These are phyloP conservation scores for Epizoanthus scotinus DNA, from an alignment of 92 coral and sea anemone species.

Conservation along the genomic window DNA sequence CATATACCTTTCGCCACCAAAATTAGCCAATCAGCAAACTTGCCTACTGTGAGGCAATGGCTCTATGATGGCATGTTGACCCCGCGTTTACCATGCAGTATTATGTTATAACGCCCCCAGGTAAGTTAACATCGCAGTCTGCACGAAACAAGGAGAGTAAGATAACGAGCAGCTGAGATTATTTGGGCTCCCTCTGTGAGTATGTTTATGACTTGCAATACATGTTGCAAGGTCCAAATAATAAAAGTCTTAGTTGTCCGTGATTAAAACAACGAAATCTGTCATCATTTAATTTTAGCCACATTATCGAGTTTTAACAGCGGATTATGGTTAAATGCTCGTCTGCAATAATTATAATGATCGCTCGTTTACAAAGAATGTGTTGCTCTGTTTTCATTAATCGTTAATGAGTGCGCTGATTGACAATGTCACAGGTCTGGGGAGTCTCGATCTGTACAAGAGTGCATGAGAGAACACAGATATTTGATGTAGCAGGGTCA, in stretches of 20 bases:
- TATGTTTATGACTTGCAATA: neutral
- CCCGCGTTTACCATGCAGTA: conserved; percentile 39
- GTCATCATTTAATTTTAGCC: conserved; percentile 46
- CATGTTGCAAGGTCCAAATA: neutral
- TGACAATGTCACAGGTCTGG: conserved; percentile 35
- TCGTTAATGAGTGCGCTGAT: conserved; percentile 37
- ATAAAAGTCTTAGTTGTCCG: conserved; percentile 10
- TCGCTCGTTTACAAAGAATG: conserved; percentile 36
- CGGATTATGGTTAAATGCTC: conserved; percentile 45
- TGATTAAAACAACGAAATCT: conserved; percentile 32
- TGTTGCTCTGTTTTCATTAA: conserved; percentile 40
- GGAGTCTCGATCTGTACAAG: conserved; percentile 19
- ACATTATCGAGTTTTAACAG: conserved; percentile 47
- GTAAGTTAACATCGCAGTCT: conserved; percentile 28
- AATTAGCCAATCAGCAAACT: conserved; percentile 36
- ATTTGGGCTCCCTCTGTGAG: neutral
- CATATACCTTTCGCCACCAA: conserved; percentile 10
- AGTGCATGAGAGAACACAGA: conserved; percentile 44
- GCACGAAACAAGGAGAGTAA: conserved; percentile 27
- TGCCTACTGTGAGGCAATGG: conserved; percentile 22
- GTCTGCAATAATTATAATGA: conserved; percentile 30
- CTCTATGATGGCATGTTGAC: conserved; percentile 23
- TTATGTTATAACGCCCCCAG: conserved; percentile 44
- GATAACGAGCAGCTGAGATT: conserved; percentile 7
- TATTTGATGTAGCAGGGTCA: conserved; percentile 37